Base-by-base conservation (phyloP, 2,113 vertebrate genomes). In the Lepisosteus oculatus region DNA sequence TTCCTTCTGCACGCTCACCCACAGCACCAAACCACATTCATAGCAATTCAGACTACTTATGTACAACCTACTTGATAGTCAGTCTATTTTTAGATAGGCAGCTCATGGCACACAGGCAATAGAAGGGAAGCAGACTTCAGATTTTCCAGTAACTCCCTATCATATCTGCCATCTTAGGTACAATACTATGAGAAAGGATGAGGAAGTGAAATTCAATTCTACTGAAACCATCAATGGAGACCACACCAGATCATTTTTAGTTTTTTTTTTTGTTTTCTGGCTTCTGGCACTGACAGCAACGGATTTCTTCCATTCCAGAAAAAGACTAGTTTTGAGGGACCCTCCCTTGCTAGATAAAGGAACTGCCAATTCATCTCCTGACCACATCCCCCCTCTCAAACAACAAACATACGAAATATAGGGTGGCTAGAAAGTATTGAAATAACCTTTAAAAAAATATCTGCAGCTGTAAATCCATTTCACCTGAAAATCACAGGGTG, bases 61-160 rank as follows among this genome's bases (percentile, higher is more conserved):
- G 73, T 43, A 62, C 63, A 51, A 54, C 61, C 78, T 87, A 81
- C 81, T 82, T 82, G 80, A 79, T 84, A 82, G 79, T 74, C 61
- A 42, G 70, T 82, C 86, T 91, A 92, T 92, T 90, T 90, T 90
- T 91, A 92, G 90, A 79, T 71, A 82, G 81, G 77, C 79, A 77
- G 84, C 84, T 82, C 86, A 82, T 82, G 82, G 81, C 47, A 85
- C 80, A 79, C 76, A 63, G 69, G 68, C 29, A 83, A 80, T 78
- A 85, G 79, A 78, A 82, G 78, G 78, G 71, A 79, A 81, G 78
- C 81, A 85, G 87, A 86, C 81, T 87, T 85, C 84, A 87, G 84
- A 88, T 90, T 90, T 91, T 90, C 85, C 84, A 89, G 81, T 81
- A 77, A 83, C 83, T 82, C 88, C 29, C 82, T 84, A 88, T 89